phyloP scores from a whole-genome alignment of 2,888 invertebrate genomes.

The Orchesellides sinensis region DNA sequence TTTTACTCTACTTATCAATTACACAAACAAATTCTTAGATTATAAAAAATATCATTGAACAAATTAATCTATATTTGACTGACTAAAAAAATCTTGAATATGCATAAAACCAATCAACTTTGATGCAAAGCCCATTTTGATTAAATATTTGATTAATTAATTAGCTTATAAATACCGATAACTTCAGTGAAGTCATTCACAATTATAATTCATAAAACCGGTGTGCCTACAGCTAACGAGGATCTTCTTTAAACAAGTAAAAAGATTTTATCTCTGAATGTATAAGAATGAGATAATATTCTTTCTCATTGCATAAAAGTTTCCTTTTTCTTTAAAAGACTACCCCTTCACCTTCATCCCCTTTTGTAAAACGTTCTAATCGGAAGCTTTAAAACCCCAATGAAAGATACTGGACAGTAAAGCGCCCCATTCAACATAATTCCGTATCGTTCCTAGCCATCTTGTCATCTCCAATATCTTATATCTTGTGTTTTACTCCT shows the following conservation, averaged over 20 bases:
- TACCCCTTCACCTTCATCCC: not conserved
- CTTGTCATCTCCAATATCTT: constrained; percentile 53
- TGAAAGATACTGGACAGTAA: constrained; percentile 9
- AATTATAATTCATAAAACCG: too few relatives aligned
- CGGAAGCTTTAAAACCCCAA: constrained; percentile 41
- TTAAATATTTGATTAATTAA: too few relatives aligned
- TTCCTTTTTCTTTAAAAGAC: not conserved
- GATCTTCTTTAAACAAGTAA: not conserved
- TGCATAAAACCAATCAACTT: too few relatives aligned
- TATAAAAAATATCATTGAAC: too few relatives aligned
- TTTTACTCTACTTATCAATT: too few relatives aligned
- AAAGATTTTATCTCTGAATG: not conserved
- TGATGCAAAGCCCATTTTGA: too few relatives aligned
- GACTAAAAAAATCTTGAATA: too few relatives aligned
- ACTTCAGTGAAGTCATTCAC: too few relatives aligned
- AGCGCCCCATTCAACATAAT: constrained; percentile 44
- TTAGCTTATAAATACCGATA: too few relatives aligned
- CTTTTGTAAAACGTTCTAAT: not conserved
- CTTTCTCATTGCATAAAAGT: not conserved
- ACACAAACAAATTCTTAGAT: too few relatives aligned
- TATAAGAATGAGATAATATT: not conserved
- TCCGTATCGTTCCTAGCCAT: constrained; percentile 52
- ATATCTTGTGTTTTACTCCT: constrained; percentile 23
- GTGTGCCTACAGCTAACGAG: too few relatives aligned
- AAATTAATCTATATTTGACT: too few relatives aligned